Base-by-base conservation (phyloP, 2,888 invertebrate genomes). In the Rhagonycha lutea region DNA sequence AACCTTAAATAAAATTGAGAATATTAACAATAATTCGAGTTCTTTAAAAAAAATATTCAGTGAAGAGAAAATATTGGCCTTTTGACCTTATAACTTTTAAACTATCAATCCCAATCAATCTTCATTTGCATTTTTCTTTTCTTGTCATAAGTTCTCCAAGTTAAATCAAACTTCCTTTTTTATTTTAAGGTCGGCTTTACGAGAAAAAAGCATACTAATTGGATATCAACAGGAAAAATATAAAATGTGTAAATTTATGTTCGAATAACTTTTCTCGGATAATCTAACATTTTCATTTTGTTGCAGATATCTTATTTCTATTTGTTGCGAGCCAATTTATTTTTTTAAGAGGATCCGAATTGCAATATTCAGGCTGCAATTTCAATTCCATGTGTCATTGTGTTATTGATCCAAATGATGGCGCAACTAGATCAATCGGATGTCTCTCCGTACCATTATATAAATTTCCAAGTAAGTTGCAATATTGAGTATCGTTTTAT, bases 401-500 rank as follows among this genome's bases (percentile, higher is more conserved):
- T 86, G 92, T 92, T 84, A 87, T 90, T 62, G 90, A 91, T 81
- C 92, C 92, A 86, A 84, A 85, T 79, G 85, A 87, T 80, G 83
- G 85, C 79, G 84, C 83, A 78, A 87, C 87, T 80, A 86, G 86
- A 79, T 86, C 86, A 80, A 92, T 93, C 88, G 92, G 91, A 83
- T 94, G 94, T 86, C 90, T 92, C 81, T 93, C 92, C 60, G 92
- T 93, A 77, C 92, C 93, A n/a, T 90, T 94, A 82, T 93, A 92
- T 83, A 91, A 92, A 85, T 92, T 93, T 85, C 93, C 94, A 88
- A 93, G 93, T 93, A 88, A 83, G 86, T 65, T 8, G 23, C 63
- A 47, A 47, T 47, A 47, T 47, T 47, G 12, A n/a, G n/a, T n/a
- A n/a, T n/a, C n/a, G 8, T n/a, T 47, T n/a, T n/a, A n/a, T 47